phyloP scores from a whole-genome alignment of 2,797 vertebrate species.

The Mus minutoides region DNA sequence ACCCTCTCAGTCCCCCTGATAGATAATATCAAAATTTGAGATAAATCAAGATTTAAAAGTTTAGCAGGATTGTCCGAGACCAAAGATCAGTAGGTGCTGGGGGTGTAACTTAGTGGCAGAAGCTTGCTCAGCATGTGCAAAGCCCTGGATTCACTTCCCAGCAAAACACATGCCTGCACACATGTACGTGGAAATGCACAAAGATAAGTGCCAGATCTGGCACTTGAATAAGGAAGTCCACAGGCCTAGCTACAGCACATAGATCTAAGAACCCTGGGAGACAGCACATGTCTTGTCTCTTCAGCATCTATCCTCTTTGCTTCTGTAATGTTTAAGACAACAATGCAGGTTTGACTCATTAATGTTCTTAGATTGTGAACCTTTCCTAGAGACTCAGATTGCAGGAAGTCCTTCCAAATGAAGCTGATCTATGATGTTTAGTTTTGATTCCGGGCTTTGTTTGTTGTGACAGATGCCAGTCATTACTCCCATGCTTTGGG shows the following conservation, averaged over 20 bases:
- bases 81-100: background rate
- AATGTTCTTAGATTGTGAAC: background rate
- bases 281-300: background rate
- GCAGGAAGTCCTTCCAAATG: constrained; percentile 12
- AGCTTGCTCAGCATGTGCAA: background rate
- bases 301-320: background rate
- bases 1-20: background rate
- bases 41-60: background rate
- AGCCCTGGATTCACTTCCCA: background rate
- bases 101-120: background rate
- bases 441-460: background rate
- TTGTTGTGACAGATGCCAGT: constrained; percentile 53
- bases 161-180: background rate
- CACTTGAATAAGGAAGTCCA: background rate
- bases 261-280: constrained; percentile 27
- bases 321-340: background rate
- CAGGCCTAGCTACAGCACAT: background rate
- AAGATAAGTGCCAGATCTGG: background rate
- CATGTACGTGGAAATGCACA: background rate
- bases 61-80: background rate
- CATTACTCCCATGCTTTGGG: background rate
- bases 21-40: background rate
- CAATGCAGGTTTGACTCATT: constrained; percentile 38
- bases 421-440: background rate
- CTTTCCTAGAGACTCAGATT: constrained; percentile 21